Evolutionary conservation across 2,888 invertebrate species (phyloP).

Genomic region (Mayetiola destructor): DNA sequence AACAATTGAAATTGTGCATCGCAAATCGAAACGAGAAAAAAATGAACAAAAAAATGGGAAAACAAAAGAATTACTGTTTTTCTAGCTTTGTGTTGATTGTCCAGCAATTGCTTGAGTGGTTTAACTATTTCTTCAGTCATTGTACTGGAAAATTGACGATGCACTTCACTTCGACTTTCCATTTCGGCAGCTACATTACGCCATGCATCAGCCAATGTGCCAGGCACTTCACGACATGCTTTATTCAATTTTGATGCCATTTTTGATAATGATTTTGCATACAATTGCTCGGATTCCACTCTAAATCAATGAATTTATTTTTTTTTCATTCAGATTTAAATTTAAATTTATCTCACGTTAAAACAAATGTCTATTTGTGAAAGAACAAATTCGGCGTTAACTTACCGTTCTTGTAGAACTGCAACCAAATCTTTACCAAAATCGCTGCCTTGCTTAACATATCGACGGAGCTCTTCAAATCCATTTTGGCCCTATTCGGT

Average conservation of each 20-base stretch:
- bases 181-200: conserved; percentile 81
- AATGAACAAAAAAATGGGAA: neutral
- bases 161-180: conserved; percentile 82
- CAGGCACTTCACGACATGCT: conserved; percentile 62
- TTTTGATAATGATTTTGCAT: conserved; percentile 80
- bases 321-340: neutral
- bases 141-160: conserved; percentile 65
- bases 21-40: neutral
- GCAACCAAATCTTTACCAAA: conserved; percentile 83
- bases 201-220: conserved; percentile 80
- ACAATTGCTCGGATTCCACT: conserved; percentile 78
- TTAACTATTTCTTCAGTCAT: conserved; percentile 79
- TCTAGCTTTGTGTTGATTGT: conserved; percentile 54
- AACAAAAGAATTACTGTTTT: conserved; percentile 42
- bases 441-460: conserved; percentile 87
- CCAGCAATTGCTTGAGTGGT: conserved; percentile 61
- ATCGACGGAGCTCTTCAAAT: conserved; percentile 81
- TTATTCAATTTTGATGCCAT: conserved; percentile 72
- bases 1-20: neutral
- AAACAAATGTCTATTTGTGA: neutral
- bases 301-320: conserved; percentile 36
- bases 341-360: neutral
- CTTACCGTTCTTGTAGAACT: conserved; percentile 82
- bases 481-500: conserved; percentile 75
- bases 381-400: conserved; percentile 7